Conservation (phyloP, 2,888 invertebrate genomes). For the Drosophila incognita region DNA sequence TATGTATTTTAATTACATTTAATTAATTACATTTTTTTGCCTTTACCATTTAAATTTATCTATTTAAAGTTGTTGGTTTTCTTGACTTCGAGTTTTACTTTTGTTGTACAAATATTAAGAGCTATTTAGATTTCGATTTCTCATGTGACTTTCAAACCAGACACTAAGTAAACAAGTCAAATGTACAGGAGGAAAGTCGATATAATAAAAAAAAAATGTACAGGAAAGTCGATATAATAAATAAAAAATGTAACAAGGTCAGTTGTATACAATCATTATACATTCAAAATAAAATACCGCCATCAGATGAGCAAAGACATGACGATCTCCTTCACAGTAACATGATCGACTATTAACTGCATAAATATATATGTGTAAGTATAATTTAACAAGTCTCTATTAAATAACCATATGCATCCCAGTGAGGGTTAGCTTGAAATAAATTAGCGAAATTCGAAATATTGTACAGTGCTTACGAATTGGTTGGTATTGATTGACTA, state of each 20-base stretch:
- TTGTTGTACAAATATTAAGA: conserved; percentile 53
- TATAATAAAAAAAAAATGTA: conserved; percentile 22
- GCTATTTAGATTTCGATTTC: conserved; percentile 58
- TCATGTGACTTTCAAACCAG: conserved; percentile 66
- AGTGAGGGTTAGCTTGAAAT: conserved; percentile 10
- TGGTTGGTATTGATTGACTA: conserved; percentile 21
- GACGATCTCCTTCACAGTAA: conserved; percentile 3
- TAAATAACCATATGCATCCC: conserved; percentile 19
- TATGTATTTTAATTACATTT: conserved; percentile 66
- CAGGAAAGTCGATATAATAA: conserved; percentile 37
- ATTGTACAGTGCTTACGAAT: conserved; percentile 37
- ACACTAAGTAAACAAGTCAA: conserved; percentile 48
- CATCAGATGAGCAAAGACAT: conserved; percentile 19
- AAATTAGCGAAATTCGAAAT: conserved; percentile 33
- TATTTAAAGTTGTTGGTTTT: conserved; percentile 49
- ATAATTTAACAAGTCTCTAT: conserved; percentile 21
- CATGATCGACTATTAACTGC: conserved; percentile 13
- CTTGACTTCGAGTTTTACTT: conserved; percentile 39
- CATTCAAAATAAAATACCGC: conserved; percentile 12
- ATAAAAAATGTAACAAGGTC: conserved; percentile 17
- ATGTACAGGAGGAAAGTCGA: conserved; percentile 43
- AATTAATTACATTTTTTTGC: conserved; percentile 25
- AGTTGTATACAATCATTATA: conserved; percentile 42
- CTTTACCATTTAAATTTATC: conserved; percentile 49
- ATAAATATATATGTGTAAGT: conserved; percentile 16